Conservation (phyloP, 2,797 vertebrate species). For the Aratinga solstitialis region DNA sequence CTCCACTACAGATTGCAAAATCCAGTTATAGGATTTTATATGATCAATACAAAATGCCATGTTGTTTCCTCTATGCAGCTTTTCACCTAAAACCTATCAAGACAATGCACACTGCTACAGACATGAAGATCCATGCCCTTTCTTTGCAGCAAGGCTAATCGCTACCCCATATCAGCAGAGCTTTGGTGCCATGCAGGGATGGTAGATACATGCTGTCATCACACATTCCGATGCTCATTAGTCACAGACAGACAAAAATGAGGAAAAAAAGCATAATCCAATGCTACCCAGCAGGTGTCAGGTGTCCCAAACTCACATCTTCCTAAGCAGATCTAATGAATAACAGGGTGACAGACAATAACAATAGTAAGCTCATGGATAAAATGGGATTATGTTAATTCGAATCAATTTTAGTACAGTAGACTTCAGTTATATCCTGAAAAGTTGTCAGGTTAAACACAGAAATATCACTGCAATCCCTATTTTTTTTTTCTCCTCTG, state of each 20-base stretch:
- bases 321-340: slow-evolving; percentile 6
- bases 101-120: background rate
- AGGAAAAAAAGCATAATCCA: background rate
- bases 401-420: slow-evolving; percentile 9
- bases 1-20: background rate
- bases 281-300: background rate
- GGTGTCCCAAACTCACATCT: background rate
- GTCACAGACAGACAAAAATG: background rate
- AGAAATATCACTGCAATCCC: background rate
- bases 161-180: background rate
- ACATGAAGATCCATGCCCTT: background rate
- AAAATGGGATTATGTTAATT: slow-evolving; percentile 42
- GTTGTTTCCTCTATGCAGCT: background rate
- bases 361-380: background rate
- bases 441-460: slow-evolving; percentile 30
- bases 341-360: background rate
- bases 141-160: background rate
- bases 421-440: background rate
- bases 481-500: background rate
- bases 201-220: background rate
- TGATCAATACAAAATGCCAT: background rate
- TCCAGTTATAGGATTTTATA: background rate
- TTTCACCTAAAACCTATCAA: background rate
- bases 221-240: background rate
- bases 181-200: background rate